phyloP scores from a whole-genome alignment of 2,888 invertebrate species.

The Aricia artaxerxes region DNA sequence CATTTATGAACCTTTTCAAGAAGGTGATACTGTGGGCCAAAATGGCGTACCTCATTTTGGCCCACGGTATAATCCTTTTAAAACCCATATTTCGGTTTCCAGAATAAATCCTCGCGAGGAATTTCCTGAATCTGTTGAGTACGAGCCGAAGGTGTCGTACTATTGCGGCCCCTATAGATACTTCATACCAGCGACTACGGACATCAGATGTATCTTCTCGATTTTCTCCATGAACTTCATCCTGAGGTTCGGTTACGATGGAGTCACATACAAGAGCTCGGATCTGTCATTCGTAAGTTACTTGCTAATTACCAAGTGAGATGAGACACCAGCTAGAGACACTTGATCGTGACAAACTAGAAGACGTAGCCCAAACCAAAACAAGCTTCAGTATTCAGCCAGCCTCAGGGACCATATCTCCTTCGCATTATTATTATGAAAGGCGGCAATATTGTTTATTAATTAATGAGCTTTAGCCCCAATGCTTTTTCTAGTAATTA shows the following conservation, averaged over 20 bases:
- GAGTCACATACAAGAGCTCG: constrained; percentile 71
- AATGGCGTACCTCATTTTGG: too few species aligned
- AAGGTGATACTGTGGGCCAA: too few species aligned
- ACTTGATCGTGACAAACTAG: too few species aligned
- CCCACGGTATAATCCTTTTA: not conserved
- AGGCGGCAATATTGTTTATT: too few species aligned
- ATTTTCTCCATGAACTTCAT: constrained; percentile 75
- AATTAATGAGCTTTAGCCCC: too few species aligned
- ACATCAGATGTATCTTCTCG: constrained; percentile 73
- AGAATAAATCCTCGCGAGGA: constrained; percentile 74
- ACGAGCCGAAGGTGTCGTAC: constrained; percentile 74
- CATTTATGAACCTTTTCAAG: too few species aligned
- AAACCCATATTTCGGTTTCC: constrained; percentile 16
- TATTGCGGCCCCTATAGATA: constrained; percentile 74
- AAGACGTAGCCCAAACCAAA: too few species aligned
- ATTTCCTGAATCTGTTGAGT: constrained; percentile 73
- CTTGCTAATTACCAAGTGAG: not conserved
- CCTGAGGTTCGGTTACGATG: constrained; percentile 70
- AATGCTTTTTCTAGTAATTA: too few species aligned
- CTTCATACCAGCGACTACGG: constrained; percentile 73
- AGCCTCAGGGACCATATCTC: too few species aligned
- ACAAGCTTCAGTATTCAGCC: too few species aligned
- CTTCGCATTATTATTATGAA: too few species aligned
- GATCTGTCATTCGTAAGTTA: constrained; percentile 69
- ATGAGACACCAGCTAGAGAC: too few species aligned